A percentile compares a stretch with the other conserved stretches of the same genome.
phyloP scores from a whole-genome alignment of 2,888 invertebrate species.

The Halictus ligatus region DNA sequence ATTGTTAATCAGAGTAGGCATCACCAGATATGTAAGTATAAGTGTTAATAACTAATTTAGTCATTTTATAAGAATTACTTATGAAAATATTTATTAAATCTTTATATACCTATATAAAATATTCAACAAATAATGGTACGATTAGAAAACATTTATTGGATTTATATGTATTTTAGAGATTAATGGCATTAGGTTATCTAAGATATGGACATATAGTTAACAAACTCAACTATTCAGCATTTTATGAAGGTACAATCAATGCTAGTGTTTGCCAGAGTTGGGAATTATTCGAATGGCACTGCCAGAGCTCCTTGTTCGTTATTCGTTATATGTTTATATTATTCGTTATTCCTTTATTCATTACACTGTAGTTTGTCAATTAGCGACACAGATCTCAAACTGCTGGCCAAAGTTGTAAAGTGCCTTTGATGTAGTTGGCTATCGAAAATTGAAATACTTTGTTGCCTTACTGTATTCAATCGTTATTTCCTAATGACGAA shows the following conservation, averaged over 20 bases:
- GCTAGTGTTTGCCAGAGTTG: neutral
- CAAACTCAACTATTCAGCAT: conserved; percentile 88
- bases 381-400: too few relatives aligned
- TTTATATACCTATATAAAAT: neutral
- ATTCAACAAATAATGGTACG: neutral
- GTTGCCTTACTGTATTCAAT: too few relatives aligned
- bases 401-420: too few relatives aligned
- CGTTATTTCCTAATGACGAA: too few relatives aligned
- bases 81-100: neutral
- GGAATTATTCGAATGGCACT: neutral
- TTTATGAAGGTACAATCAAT: conserved; percentile 86
- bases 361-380: too few relatives aligned
- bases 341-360: too few relatives aligned
- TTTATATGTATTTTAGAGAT: conserved; percentile 44
- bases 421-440: too few relatives aligned
- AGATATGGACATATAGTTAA: conserved; percentile 91
- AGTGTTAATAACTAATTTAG: neutral
- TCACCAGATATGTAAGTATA: conserved; percentile 41
- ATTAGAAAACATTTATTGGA: neutral
- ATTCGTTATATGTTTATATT: too few relatives aligned
- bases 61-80: neutral
- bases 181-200: conserved; percentile 22
- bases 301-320: too few relatives aligned
- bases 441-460: too few relatives aligned
- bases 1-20: neutral